A percentile compares a stretch with the other conserved stretches of the same genome.
phyloP scores from a whole-genome alignment of 2,888 invertebrate species.

The Tanytarsus gracilentus region DNA sequence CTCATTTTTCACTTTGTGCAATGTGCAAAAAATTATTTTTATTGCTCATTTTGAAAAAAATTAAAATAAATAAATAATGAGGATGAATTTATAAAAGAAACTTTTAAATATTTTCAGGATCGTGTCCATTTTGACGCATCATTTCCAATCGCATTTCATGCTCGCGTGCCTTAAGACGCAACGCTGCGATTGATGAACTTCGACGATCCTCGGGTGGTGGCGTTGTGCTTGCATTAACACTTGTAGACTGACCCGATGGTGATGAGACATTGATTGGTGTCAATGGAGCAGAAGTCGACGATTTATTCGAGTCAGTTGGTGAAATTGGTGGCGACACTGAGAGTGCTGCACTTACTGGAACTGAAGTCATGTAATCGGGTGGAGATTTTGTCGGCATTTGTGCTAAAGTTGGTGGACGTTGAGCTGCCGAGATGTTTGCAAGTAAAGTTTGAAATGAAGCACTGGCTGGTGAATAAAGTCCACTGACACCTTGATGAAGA shows the following conservation, averaged over 20 bases:
- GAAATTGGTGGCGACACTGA: slow-evolving; percentile 50
- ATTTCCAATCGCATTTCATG: slow-evolving; percentile 79
- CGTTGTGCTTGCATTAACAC: slow-evolving; percentile 36
- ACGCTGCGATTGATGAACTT: slow-evolving; percentile 78
- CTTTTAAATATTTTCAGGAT: slow-evolving; percentile 39
- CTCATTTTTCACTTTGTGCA: not conserved
- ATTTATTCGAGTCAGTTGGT: slow-evolving; percentile 40
- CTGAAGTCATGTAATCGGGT: slow-evolving; percentile 28
- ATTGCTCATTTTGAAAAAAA: not conserved
- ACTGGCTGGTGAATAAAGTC: slow-evolving; percentile 49
- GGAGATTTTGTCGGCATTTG: slow-evolving; percentile 46
- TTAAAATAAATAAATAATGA: not conserved
- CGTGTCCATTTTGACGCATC: slow-evolving; percentile 66
- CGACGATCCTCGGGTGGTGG: slow-evolving; percentile 70
- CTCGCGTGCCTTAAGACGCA: slow-evolving; percentile 80
- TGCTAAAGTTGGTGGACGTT: slow-evolving; percentile 49
- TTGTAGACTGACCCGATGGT: slow-evolving; percentile 32
- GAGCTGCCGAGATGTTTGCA: slow-evolving; percentile 64
- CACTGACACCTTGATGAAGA: slow-evolving; percentile 52
- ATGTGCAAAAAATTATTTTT: not conserved
- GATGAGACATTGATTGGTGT: slow-evolving; percentile 34
- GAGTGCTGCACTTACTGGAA: slow-evolving; percentile 18
- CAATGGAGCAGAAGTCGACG: slow-evolving; percentile 29
- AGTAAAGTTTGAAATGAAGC: slow-evolving; percentile 77
- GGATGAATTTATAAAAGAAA: no score